phyloP scores from a whole-genome alignment of 2,113 vertebrate genomes.

The Ochotona curzoniae region DNA sequence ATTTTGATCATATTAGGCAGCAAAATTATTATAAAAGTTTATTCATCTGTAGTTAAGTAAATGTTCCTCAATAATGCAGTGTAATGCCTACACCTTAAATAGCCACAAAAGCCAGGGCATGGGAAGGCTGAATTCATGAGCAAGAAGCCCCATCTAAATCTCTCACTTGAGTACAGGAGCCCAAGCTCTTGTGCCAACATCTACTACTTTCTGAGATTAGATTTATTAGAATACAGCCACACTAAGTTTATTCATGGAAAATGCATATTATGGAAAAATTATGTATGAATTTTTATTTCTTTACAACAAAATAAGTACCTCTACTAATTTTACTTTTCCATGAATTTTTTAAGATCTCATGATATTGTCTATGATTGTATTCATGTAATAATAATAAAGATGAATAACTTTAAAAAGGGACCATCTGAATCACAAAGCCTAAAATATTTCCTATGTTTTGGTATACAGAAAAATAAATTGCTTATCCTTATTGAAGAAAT shows the following conservation, averaged over 20 bases:
- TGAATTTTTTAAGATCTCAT: no score
- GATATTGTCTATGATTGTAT: background rate
- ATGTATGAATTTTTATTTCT: no score
- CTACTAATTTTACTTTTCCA: no score
- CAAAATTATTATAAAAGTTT: slow-evolving; percentile 47
- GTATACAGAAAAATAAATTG: background rate
- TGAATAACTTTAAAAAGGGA: background rate
- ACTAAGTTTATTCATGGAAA: background rate
- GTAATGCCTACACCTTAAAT: no score
- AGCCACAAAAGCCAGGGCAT: no score
- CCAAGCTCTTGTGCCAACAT: no score
- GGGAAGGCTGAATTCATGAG: no score
- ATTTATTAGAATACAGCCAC: background rate
- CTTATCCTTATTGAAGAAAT: background rate
- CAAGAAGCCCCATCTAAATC: no score
- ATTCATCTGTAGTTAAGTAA: background rate
- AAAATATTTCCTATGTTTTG: background rate
- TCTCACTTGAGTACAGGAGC: no score
- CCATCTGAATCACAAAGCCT: background rate
- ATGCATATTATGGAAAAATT: no score
- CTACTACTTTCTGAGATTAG: background rate
- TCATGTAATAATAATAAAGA: background rate
- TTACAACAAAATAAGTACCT: no score
- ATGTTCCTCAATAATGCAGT: background rate
- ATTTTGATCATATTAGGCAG: slow-evolving; percentile 33